Percentiles rank a stretch among this genome's conserved stretches.
Evolutionary conservation across 1,140 invertebrate genomes (phyloP).

Genomic region (Drosophila aff.): DNA sequence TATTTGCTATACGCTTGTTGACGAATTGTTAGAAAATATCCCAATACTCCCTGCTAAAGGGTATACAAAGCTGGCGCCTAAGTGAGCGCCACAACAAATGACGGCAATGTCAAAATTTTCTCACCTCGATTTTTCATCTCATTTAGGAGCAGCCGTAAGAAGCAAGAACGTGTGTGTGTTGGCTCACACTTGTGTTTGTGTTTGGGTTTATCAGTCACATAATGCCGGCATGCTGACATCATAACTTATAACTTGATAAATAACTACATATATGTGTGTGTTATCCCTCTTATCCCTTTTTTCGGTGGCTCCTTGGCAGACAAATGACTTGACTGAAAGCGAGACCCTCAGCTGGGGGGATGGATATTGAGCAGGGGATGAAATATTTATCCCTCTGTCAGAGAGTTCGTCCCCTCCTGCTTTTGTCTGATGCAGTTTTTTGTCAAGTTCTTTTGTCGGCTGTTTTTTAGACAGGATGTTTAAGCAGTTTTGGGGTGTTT

Average conservation of each 20-base stretch:
- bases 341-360: not conserved
- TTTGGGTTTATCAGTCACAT: constrained; percentile 78
- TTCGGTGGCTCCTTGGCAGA: constrained; percentile 46
- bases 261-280: constrained; percentile 66
- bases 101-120: constrained; percentile 72
- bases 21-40: not conserved
- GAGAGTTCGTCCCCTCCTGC: constrained; percentile 14
- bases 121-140: constrained; percentile 82
- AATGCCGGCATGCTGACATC: constrained; percentile 78
- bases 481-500: constrained; percentile 15
- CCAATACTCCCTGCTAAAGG: not conserved
- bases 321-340: constrained; percentile 76
- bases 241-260: constrained; percentile 84
- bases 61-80: constrained; percentile 31
- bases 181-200: constrained; percentile 36
- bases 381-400: constrained; percentile 42
- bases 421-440: constrained; percentile 43
- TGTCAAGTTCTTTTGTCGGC: constrained; percentile 17
- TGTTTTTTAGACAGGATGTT: constrained; percentile 22
- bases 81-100: constrained; percentile 63
- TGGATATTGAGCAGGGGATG: constrained; percentile 9
- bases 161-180: constrained; percentile 16
- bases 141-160: constrained; percentile 51
- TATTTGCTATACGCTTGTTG: not conserved
- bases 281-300: constrained; percentile 57